Conservation (phyloP, 2,888 invertebrate genomes). For the Hyposoter dolosus region DNA sequence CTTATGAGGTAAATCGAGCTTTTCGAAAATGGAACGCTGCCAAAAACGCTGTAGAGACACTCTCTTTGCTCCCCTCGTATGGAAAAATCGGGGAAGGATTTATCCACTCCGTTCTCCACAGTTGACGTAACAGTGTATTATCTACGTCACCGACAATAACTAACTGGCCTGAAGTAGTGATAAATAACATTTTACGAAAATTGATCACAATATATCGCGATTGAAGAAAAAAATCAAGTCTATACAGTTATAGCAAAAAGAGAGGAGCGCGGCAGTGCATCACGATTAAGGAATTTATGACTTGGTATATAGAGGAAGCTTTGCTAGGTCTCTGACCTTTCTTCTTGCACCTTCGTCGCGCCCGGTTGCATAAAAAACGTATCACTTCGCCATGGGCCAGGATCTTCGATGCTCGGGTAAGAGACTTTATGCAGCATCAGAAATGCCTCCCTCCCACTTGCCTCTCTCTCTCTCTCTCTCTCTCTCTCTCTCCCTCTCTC, state of each 20-base stretch:
- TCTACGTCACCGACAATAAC: conserved; percentile 35
- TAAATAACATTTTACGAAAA: conserved; percentile 60
- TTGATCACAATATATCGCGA: conserved; percentile 60
- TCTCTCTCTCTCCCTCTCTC: conserved; percentile 37
- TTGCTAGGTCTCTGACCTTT: conserved; percentile 58
- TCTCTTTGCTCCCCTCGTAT: background rate
- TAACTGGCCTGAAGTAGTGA: conserved; percentile 41
- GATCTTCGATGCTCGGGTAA: conserved; percentile 68
- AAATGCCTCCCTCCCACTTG: conserved; percentile 30
- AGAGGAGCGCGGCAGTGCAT: conserved; percentile 39
- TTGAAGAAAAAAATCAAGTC: background rate
- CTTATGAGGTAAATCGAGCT: conserved; percentile 59
- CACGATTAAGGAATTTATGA: conserved; percentile 67
- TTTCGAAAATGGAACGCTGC: conserved; percentile 64
- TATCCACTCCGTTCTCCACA: conserved; percentile 40
- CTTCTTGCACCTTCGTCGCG: conserved; percentile 58
- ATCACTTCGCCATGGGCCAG: conserved; percentile 71
- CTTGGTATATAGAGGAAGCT: conserved; percentile 52
- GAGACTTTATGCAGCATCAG: conserved; percentile 54
- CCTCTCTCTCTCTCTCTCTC: background rate
- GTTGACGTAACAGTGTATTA: conserved; percentile 51
- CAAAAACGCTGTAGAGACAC: conserved; percentile 51
- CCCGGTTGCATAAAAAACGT: conserved; percentile 68
- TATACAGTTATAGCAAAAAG: conserved; percentile 32
- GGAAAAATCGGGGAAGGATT: conserved; percentile 53